phyloP scores from a whole-genome alignment of 1,140 invertebrate species.

The Lasioglossum baleicum region DNA sequence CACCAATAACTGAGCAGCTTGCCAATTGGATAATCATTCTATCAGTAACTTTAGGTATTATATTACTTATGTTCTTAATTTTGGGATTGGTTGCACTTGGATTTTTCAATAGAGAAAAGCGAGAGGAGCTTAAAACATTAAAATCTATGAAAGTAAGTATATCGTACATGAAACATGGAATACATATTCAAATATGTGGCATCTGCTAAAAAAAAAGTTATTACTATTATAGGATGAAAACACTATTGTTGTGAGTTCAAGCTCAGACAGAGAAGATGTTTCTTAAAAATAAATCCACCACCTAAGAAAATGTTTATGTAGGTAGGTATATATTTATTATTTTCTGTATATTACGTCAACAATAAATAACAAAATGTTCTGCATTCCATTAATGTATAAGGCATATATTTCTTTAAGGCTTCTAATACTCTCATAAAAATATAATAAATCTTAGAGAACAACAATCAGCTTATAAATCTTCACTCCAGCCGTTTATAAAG shows the following conservation, averaged over 20 bases:
- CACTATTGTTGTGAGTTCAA: conserved; percentile 38
- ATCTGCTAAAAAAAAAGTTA: conserved; percentile 9
- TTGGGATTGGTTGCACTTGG: conserved; percentile 73
- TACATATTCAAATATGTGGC: conserved; percentile 17
- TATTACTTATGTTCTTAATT: conserved; percentile 69
- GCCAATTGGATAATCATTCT: conserved; percentile 73
- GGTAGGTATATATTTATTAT: conserved; percentile 32
- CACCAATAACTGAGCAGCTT: conserved; percentile 54
- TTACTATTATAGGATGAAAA: conserved; percentile 38
- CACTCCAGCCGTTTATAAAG: conserved; percentile 13
- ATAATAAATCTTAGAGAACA: conserved; percentile 57
- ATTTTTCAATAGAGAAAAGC: conserved; percentile 74
- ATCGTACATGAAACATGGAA: neutral
- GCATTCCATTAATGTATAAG: conserved; percentile 23
- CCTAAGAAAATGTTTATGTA: conserved; percentile 7
- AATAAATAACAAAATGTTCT: conserved; percentile 35
- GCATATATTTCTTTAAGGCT: conserved; percentile 42
- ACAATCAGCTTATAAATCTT: conserved; percentile 20
- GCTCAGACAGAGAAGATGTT: conserved; percentile 46
- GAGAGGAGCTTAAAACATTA: conserved; percentile 68
- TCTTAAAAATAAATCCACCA: conserved; percentile 36
- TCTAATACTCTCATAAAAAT: conserved; percentile 57
- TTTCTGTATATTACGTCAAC: conserved; percentile 22
- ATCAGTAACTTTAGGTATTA: conserved; percentile 72
- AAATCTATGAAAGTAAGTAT: conserved; percentile 55